These are phyloP conservation scores for Coecobrya sp. DNA, from an alignment of 2,888 invertebrate genomes.

Conservation along the genomic window DNA sequence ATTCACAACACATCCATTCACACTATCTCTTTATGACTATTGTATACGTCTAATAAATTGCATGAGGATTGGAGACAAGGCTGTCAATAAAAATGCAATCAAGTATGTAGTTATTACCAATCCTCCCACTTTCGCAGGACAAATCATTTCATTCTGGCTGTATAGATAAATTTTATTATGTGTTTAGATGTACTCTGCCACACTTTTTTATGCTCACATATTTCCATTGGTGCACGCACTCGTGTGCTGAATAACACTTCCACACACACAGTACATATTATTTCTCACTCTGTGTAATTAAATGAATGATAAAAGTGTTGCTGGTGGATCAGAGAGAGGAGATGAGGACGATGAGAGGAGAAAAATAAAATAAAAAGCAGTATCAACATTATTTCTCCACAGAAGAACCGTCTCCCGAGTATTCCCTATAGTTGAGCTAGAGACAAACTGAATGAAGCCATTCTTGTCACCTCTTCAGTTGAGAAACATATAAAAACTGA, in stretches of 20 bases:
- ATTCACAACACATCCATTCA: not conserved
- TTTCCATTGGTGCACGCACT: not conserved
- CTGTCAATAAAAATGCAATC: no score
- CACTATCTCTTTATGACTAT: no score
- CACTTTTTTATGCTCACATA: no score
- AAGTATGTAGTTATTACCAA: no score
- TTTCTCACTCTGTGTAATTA: slow-evolving; percentile 11
- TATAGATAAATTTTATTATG: no score
- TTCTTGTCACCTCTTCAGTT: slow-evolving; percentile 15
- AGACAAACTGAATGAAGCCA: slow-evolving; percentile 41
- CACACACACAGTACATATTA: not conserved
- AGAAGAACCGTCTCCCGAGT: slow-evolving; percentile 2
- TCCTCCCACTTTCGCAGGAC: no score
- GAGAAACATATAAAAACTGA: slow-evolving; percentile 11
- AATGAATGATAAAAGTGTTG: slow-evolving; percentile 46
- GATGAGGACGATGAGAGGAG: slow-evolving; percentile 10
- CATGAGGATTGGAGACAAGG: not conserved
- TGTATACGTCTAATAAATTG: no score
- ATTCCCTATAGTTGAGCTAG: slow-evolving; percentile 1
- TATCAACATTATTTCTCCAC: not conserved
- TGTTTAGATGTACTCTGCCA: no score
- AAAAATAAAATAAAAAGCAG: not conserved
- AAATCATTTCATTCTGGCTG: no score
- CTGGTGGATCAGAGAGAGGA: slow-evolving; percentile 49
- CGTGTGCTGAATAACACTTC: not conserved